Conservation (phyloP, 2,113 vertebrate genomes). For the Bubo blakistoni region DNA sequence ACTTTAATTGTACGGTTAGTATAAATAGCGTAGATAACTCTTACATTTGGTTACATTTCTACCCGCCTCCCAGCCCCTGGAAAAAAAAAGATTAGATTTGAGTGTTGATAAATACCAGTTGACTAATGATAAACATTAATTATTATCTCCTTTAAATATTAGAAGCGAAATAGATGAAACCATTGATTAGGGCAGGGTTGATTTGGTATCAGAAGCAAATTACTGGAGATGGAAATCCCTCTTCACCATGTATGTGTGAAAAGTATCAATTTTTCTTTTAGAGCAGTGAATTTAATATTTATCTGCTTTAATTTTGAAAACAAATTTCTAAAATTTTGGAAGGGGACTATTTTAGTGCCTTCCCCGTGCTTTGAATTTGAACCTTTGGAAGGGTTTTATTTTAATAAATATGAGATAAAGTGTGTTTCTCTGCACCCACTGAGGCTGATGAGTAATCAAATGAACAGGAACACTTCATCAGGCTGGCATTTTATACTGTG, state of each 20-base stretch:
- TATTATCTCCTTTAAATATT: neutral
- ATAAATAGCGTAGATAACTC: neutral
- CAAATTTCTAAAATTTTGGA: neutral
- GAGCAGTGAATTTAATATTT: neutral
- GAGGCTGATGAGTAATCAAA: neutral
- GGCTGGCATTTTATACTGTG: neutral
- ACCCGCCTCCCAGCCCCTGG: neutral
- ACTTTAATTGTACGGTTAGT: neutral
- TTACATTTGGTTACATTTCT: neutral
- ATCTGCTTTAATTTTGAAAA: neutral
- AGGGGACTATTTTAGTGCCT: neutral
- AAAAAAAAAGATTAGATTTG: neutral
- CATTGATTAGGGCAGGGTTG: neutral
- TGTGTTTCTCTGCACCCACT: neutral
- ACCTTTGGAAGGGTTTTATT: neutral
- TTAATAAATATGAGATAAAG: neutral
- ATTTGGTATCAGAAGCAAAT: neutral
- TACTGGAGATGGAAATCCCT: neutral
- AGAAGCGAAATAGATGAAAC: neutral
- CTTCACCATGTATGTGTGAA: neutral
- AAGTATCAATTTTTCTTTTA: constrained; percentile 6
- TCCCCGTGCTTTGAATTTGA: neutral
- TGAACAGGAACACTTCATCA: neutral
- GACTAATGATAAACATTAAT: neutral
- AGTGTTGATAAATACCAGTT: neutral